Conservation (phyloP, 2,113 vertebrate species). For the Manacus vitellinus region DNA sequence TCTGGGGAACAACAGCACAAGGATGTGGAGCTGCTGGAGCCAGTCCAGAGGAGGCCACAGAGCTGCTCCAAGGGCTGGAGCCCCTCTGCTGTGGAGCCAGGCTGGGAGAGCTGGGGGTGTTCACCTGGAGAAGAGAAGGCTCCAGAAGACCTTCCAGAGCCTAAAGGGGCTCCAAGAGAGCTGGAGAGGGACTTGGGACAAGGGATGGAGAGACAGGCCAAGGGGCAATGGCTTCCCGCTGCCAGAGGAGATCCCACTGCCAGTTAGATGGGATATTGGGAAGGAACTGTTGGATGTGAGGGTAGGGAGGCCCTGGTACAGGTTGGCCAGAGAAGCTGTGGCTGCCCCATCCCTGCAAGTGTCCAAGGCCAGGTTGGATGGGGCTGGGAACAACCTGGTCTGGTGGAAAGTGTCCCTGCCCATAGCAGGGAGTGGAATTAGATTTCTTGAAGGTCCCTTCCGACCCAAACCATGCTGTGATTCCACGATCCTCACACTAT, state of each 20-base stretch:
- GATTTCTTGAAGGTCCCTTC: neutral
- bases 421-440: neutral
- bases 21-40: accelerated
- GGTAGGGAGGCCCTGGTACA: neutral
- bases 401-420: neutral
- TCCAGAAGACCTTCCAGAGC: accelerated
- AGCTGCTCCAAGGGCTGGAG: accelerated
- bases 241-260: neutral
- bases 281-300: accelerated
- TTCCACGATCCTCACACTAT: neutral
- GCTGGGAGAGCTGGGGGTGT: neutral
- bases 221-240: neutral
- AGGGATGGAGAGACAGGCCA: neutral
- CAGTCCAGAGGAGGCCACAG: accelerated
- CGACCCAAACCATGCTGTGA: neutral
- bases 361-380: accelerated
- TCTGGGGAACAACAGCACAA: accelerated
- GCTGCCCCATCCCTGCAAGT: neutral
- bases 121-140: neutral
- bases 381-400: neutral
- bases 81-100: neutral
- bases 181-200: neutral
- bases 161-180: neutral
- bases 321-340: neutral
- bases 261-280: accelerated